Percentiles rank a stretch among this genome's conserved stretches.
Evolutionary conservation across 2,888 invertebrate genomes (phyloP).

Genomic region (Tupiocoris notatus): DNA sequence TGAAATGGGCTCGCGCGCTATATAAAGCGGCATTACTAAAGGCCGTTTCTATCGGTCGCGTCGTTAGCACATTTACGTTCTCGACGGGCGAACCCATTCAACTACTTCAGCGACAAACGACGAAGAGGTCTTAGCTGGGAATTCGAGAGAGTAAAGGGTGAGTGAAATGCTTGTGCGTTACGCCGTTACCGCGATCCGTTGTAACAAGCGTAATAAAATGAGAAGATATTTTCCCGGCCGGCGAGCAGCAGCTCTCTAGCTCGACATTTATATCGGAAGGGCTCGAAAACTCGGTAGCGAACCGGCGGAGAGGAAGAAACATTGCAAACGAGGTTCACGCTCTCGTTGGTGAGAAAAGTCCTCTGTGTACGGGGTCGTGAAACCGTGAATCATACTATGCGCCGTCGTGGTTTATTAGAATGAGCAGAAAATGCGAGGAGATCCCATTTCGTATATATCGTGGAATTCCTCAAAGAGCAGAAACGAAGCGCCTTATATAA

Average conservation of each 20-base stretch:
- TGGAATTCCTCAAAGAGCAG: no score
- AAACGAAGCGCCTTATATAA: no score
- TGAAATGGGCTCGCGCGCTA: no score
- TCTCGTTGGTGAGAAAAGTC: not conserved
- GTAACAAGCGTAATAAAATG: conserved; percentile 18
- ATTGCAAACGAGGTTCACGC: conserved; percentile 14
- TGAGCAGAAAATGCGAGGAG: not conserved
- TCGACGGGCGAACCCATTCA: not conserved
- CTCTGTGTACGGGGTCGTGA: not conserved
- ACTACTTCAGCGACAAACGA: not conserved
- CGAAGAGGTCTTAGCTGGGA: not conserved
- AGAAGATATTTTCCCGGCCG: not conserved
- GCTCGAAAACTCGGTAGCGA: not conserved
- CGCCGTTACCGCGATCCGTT: not conserved
- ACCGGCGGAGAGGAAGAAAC: conserved; percentile 17
- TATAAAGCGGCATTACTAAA: not conserved
- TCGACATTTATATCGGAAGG: conserved; percentile 10
- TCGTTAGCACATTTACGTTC: not conserved
- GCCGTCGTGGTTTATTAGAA: not conserved
- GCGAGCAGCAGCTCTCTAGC: not conserved
- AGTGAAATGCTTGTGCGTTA: not conserved
- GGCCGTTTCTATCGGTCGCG: not conserved
- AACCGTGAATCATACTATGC: not conserved
- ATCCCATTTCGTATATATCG: no score
- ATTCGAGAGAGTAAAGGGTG: not conserved